Evolutionary conservation across 30 jellyfish, hydroid and myxozoan species (phyloP), one percentile per base, ranked within the genome.

Genomic region (Pelagia noctiluca): DNA sequence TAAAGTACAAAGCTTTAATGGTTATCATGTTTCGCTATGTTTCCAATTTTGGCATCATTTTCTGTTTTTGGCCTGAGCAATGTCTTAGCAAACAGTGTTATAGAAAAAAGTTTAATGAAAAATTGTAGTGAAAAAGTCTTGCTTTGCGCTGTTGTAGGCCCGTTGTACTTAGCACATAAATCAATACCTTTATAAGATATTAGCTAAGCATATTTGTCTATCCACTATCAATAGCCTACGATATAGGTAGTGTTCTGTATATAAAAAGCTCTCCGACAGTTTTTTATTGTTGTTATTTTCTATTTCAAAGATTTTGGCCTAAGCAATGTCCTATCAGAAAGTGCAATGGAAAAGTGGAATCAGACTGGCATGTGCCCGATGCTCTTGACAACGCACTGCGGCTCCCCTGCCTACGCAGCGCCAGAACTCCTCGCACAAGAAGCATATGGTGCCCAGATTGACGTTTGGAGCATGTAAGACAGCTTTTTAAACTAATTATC

Each of bases 351-450:
- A 64, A 70, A 84, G n/a, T 93, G 84, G 92, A 76, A 88, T 23
- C 81, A 76, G 75, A 88, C 86, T 21, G 97, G 99, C 8, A 75
- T 93, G 66, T 88, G 86, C 42, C 97, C 97, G 50, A 86, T 89
- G 75, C 89, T 88, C 0, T 50, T 93, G 23, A 84, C 91, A 50
- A 93, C 99, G n/a, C 96, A 93, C 71, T 93, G 99, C 50, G 99
- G 99, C 57, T 88, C 97, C 32, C 99, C 99, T 12, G 97, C 97
- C 16, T 93, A 93, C 74, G 99, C 99, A 4, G 99, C 99, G 5
- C 99, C 99, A 16, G 99, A 93, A 48, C 77, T 93, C 10, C 78
- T 93, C 21, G 99, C 99, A 49, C 99, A 93, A 53, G 89, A 93
- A 63, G 60, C 83, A 21, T 93, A 93, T 63, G 99, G 99, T n/a